Conservation (phyloP, 2,888 invertebrate species). For the Masnerella sp. region DNA sequence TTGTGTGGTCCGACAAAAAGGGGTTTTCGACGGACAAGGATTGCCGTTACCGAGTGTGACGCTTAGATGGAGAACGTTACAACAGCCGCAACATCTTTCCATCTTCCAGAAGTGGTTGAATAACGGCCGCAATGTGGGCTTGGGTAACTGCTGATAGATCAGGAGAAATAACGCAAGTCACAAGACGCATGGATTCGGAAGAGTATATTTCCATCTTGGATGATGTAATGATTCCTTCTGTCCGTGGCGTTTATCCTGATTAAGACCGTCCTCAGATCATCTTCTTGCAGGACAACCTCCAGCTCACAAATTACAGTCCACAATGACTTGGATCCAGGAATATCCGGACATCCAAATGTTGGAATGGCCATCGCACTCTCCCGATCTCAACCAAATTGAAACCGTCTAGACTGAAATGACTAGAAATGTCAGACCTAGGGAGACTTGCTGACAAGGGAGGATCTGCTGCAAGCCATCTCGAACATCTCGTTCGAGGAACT, state of each 20-base stretch:
- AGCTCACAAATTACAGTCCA: background rate
- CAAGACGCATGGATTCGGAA: constrained; percentile 3
- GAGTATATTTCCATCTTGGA: constrained; percentile 5
- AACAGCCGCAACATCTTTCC: background rate
- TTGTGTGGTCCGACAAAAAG: constrained; percentile 42
- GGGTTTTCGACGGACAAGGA: constrained; percentile 14
- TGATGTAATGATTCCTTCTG: constrained; percentile 5
- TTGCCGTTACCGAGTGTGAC: constrained; percentile 3
- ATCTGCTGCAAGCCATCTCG: background rate
- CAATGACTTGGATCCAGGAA: background rate
- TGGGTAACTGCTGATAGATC: constrained; percentile 6
- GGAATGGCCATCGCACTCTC: background rate
- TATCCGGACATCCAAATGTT: background rate
- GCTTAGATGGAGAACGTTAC: background rate
- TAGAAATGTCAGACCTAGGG: constrained; percentile 1
- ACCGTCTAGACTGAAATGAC: constrained; percentile 2
- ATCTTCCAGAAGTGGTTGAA: background rate
- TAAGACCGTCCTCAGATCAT: background rate
- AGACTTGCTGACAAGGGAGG: background rate
- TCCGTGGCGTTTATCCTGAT: background rate
- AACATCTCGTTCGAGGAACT: background rate
- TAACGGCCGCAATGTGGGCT: constrained; percentile 2
- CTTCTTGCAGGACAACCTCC: constrained; percentile 3
- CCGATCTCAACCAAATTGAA: constrained; percentile 3
- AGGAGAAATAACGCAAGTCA: background rate